Conservation (phyloP, 2,888 invertebrate species). For the Nomada goodeniana region DNA sequence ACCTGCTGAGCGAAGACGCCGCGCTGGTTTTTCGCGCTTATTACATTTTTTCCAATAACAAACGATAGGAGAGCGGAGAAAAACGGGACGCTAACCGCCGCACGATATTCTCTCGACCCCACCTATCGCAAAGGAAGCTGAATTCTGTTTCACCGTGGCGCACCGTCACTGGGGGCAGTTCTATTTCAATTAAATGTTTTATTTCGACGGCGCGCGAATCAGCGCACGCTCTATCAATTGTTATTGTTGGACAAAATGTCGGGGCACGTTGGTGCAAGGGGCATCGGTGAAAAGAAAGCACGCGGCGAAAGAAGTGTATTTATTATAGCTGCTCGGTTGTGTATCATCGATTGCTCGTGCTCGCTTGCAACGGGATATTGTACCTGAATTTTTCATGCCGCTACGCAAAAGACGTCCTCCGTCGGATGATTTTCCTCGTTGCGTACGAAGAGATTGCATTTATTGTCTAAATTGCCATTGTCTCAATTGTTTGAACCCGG, state of each 20-base stretch:
- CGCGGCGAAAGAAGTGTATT: background rate
- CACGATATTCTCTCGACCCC: conserved; percentile 45
- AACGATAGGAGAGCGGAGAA: conserved; percentile 19
- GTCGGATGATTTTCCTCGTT: no score
- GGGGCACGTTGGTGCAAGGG: background rate
- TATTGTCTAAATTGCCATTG: no score
- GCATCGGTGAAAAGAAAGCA: background rate
- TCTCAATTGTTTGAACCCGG: no score
- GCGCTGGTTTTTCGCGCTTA: conserved; percentile 40
- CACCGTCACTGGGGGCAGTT: conserved; percentile 60
- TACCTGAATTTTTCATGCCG: background rate
- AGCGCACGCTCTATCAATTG: conserved; percentile 44
- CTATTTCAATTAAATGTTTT: conserved; percentile 75
- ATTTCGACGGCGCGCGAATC: conserved; percentile 60
- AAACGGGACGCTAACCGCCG: conserved; percentile 12
- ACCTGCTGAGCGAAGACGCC: conserved; percentile 16
- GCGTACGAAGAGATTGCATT: no score
- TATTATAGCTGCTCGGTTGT: background rate
- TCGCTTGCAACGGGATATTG: background rate
- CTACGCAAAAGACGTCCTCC: background rate
- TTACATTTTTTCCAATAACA: conserved; percentile 64
- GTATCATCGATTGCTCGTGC: conserved; percentile 2
- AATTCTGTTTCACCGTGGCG: conserved; percentile 36
- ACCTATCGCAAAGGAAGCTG: conserved; percentile 13
- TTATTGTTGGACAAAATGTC: conserved; percentile 1